Conservation (phyloP, 2,797 vertebrate genomes). For the Gobio occitaniae region DNA sequence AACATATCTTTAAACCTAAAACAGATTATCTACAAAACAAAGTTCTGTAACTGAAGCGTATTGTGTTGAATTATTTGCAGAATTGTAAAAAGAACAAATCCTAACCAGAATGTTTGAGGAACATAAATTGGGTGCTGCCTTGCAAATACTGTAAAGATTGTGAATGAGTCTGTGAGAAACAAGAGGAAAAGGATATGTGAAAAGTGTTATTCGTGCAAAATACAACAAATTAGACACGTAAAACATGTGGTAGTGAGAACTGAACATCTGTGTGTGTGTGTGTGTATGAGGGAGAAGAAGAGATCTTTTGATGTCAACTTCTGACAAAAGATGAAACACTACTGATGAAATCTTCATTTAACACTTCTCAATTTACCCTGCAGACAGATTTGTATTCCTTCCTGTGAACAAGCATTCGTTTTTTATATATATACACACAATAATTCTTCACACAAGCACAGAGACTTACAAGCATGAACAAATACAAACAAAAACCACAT, state of each 20-base stretch:
- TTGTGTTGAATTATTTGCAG: background rate
- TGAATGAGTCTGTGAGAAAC: background rate
- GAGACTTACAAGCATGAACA: background rate
- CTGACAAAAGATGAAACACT: background rate
- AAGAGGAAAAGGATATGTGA: background rate
- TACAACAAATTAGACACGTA: background rate
- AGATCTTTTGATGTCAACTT: constrained; percentile 6
- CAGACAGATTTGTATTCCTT: background rate
- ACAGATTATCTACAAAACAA: background rate
- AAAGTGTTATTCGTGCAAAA: background rate
- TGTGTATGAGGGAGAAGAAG: background rate
- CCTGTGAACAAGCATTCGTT: background rate
- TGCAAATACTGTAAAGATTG: background rate
- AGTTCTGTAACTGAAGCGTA: background rate
- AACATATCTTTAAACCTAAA: background rate
- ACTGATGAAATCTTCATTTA: constrained; percentile 8
- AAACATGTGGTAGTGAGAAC: background rate
- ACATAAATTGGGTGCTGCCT: background rate
- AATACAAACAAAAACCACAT: constrained; percentile 19
- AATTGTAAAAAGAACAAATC: background rate
- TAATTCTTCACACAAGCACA: constrained; percentile 31
- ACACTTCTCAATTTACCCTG: constrained; percentile 2
- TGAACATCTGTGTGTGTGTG: background rate
- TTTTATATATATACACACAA: background rate
- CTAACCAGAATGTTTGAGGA: background rate